Percentiles rank a stretch among this genome's conserved stretches.
These are phyloP conservation scores for Pollachius pollachius DNA, from an alignment of 2,113 vertebrate species.

Conservation along the genomic window DNA sequence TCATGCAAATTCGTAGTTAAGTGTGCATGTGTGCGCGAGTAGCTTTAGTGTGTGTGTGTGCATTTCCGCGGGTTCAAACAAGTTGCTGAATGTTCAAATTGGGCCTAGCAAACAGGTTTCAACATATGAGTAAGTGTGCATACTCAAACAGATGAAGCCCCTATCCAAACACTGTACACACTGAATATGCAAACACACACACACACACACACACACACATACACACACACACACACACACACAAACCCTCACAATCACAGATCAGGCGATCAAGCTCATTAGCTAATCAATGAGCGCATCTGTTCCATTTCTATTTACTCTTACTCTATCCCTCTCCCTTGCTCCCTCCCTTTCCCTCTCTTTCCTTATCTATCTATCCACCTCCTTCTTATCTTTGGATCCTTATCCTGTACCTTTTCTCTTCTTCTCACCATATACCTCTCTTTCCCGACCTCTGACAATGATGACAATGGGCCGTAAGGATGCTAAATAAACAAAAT, in stretches of 20 bases:
- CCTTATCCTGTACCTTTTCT: too few relatives aligned
- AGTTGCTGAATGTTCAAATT: constrained; percentile 41
- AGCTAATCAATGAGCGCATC: constrained; percentile 45
- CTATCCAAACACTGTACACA: constrained; percentile 4
- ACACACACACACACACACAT: constrained; percentile 1
- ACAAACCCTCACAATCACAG: not conserved
- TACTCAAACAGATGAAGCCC: not conserved
- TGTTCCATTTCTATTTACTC: constrained; percentile 22
- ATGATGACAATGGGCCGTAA: too few relatives aligned
- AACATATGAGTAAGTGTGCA: not conserved
- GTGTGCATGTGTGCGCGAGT: constrained; percentile 38
- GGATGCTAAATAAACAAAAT: too few relatives aligned
- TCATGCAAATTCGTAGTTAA: constrained; percentile 74
- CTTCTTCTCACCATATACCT: too few relatives aligned
- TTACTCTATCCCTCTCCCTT: not conserved
- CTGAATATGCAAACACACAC: not conserved
- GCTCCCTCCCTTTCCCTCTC: constrained; percentile 9
- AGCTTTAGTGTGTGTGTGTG: constrained; percentile 12
- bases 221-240: constrained; percentile 13
- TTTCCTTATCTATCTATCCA: too few relatives aligned
- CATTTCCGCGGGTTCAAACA: constrained; percentile 16
- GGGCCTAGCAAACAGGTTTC: constrained; percentile 3
- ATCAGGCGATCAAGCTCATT: constrained; percentile 53
- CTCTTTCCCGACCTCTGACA: too few relatives aligned
- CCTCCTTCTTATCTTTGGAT: too few relatives aligned